Evolutionary conservation across 2,888 invertebrate species (phyloP).

Genomic region (Ommatoiulus sabulosus): DNA sequence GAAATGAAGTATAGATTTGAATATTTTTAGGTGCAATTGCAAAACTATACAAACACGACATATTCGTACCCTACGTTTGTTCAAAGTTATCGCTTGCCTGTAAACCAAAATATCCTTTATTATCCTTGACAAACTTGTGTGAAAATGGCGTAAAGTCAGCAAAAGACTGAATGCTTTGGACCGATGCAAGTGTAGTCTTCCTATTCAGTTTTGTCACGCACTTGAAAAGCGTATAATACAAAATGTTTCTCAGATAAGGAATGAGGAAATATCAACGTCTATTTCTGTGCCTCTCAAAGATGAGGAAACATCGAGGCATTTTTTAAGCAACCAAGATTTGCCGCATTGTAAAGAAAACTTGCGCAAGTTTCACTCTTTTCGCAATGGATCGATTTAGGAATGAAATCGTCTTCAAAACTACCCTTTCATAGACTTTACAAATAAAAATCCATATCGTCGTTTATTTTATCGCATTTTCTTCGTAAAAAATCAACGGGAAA

Average conservation of each 20-base stretch:
- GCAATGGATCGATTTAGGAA: not conserved
- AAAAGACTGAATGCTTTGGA: not conserved
- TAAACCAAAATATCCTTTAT: not conserved
- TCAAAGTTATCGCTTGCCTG: not conserved
- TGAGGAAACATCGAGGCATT: slow-evolving; percentile 27
- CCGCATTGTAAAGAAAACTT: not conserved
- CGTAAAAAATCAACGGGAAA: not conserved
- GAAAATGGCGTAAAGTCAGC: slow-evolving; percentile 16
- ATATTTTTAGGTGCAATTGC: too few species aligned
- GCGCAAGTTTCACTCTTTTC: not conserved
- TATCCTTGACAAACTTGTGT: not conserved
- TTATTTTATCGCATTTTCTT: not conserved
- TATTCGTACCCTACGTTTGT: not conserved
- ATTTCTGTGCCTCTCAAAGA: not conserved
- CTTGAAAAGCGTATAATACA: slow-evolving; percentile 25
- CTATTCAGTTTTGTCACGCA: not conserved
- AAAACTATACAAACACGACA: too few species aligned
- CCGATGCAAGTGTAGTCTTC: not conserved
- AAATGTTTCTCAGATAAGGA: not conserved
- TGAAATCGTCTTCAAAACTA: not conserved
- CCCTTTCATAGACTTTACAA: not conserved
- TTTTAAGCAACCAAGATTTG: not conserved
- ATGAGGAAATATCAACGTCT: not conserved
- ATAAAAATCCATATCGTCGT: not conserved
- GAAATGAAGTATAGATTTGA: too few species aligned